Evolutionary conservation across 2,888 invertebrate species (phyloP).

Genomic region (Dynastes tityus): DNA sequence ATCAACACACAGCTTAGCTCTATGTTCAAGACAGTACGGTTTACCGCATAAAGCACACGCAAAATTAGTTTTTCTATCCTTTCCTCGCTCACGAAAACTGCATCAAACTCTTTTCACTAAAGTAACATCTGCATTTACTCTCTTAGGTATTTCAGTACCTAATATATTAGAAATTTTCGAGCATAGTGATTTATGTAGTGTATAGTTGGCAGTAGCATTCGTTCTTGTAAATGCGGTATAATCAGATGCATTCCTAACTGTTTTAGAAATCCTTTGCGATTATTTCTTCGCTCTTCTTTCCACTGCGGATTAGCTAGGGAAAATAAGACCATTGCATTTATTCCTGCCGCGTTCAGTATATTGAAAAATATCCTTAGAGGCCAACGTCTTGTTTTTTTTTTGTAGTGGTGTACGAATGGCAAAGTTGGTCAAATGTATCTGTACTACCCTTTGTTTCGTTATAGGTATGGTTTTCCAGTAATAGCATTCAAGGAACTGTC

Average conservation of each 20-base stretch:
- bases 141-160: not conserved
- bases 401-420: too few relatives aligned
- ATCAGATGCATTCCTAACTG: conserved; percentile 47
- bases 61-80: conserved; percentile 45
- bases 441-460: too few relatives aligned
- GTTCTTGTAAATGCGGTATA: conserved; percentile 37
- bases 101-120: conserved; percentile 38
- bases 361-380: too few relatives aligned
- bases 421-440: too few relatives aligned
- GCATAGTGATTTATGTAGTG: conserved; percentile 31
- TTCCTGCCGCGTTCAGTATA: too few relatives aligned
- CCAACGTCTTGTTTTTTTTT: too few relatives aligned
- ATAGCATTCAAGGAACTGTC: too few relatives aligned
- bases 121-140: conserved; percentile 4
- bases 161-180: conserved; percentile 36
- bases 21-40: conserved; percentile 44
- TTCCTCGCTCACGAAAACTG: conserved; percentile 36
- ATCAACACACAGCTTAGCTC: conserved; percentile 35
- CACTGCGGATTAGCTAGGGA: not conserved
- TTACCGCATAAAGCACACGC: conserved; percentile 36
- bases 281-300: conserved; percentile 40
- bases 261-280: conserved; percentile 40
- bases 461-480: too few relatives aligned
- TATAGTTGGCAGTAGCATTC: conserved; percentile 37
- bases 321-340: too few relatives aligned